These are phyloP conservation scores for Cariama cristata DNA, from an alignment of 2,113 vertebrate species.

Conservation along the genomic window DNA sequence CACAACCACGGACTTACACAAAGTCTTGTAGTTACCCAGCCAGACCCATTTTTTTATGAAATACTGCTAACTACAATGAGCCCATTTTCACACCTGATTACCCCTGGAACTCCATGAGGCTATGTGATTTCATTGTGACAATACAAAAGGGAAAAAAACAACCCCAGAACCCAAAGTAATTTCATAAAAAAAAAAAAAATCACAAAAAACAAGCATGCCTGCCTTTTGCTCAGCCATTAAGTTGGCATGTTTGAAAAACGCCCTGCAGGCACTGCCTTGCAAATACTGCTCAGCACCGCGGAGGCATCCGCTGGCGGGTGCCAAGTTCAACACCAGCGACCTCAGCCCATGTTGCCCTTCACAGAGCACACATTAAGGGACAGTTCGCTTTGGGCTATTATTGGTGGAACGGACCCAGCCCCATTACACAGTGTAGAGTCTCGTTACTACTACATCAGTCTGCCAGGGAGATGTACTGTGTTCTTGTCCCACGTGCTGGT, in stretches of 20 bases:
- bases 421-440: neutral
- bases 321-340: neutral
- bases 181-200: neutral
- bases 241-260: neutral
- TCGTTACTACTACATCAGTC: accelerated
- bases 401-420: neutral
- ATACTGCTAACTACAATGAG: neutral
- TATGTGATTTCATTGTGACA: neutral
- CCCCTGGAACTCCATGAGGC: neutral
- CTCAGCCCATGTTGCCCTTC: neutral
- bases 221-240: neutral
- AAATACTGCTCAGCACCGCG: neutral
- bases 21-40: neutral
- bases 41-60: neutral
- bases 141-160: neutral
- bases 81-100: neutral
- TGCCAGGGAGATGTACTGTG: neutral
- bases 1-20: neutral
- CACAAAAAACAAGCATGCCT: neutral
- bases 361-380: neutral
- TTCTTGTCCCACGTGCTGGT: neutral
- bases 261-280: neutral
- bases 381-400: neutral
- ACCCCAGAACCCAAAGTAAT: neutral
- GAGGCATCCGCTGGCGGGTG: neutral